Conservation (phyloP, 2,888 invertebrate species). For the Pecten maximus region DNA sequence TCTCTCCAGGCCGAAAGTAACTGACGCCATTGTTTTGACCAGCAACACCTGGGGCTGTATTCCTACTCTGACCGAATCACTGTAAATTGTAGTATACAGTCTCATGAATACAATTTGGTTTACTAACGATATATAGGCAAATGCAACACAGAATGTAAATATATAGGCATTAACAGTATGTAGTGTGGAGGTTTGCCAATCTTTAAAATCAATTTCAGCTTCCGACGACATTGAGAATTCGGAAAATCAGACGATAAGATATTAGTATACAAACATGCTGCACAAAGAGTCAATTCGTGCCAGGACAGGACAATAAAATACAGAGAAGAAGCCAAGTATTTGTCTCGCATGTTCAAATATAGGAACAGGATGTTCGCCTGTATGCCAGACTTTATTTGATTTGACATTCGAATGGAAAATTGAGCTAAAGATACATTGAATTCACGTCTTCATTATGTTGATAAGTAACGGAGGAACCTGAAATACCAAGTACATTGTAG, state of each 20-base stretch:
- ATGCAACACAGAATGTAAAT: too few relatives aligned
- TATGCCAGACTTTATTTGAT: neutral
- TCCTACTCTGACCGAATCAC: too few relatives aligned
- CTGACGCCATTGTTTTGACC: too few relatives aligned
- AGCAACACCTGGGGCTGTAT: too few relatives aligned
- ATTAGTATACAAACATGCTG: neutral
- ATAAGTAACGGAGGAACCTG: neutral
- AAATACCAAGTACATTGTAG: too few relatives aligned
- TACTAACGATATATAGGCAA: too few relatives aligned
- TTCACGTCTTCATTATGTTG: neutral
- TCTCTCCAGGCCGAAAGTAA: too few relatives aligned
- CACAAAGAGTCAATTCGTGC: neutral
- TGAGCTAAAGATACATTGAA: neutral
- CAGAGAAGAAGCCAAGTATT: neutral
- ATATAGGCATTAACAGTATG: too few relatives aligned
- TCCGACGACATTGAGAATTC: neutral
- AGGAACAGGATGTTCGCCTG: neutral
- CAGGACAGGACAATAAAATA: neutral
- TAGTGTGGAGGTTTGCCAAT: neutral
- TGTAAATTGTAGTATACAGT: too few relatives aligned
- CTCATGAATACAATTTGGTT: too few relatives aligned
- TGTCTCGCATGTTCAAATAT: neutral
- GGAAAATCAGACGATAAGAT: neutral
- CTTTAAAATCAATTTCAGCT: neutral
- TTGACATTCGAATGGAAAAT: neutral